Evolutionary conservation across 30 jellyfish, hydroid and myxozoan genomes (phyloP).

Genomic region (Cassiopea andromeda): DNA sequence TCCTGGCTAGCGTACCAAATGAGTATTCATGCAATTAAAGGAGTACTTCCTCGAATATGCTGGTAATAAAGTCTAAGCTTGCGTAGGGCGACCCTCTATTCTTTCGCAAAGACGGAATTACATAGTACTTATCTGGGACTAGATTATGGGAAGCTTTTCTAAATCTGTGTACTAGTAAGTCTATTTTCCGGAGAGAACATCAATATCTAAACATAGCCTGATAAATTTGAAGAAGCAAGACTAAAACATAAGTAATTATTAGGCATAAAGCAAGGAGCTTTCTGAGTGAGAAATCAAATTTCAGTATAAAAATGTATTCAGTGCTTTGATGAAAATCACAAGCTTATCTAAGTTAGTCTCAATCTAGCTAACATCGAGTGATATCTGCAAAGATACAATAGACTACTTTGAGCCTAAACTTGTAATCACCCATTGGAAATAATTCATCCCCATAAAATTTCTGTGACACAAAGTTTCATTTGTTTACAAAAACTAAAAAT

Average conservation of each 20-base stretch:
- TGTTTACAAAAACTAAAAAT: too few species aligned
- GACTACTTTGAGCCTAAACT: too few species aligned
- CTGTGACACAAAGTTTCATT: too few species aligned
- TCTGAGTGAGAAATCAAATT: too few species aligned
- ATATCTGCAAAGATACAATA: too few species aligned
- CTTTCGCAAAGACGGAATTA: conserved; percentile 1
- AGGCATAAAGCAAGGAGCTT: background rate
- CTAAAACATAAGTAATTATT: background rate
- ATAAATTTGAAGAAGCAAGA: background rate
- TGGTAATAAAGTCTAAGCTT: background rate
- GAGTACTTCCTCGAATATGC: background rate
- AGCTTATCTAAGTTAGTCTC: too few species aligned
- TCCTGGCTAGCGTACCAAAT: background rate
- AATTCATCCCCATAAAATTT: too few species aligned
- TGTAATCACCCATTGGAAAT: too few species aligned
- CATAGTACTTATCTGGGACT: background rate
- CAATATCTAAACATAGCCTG: background rate
- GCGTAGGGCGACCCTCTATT: background rate
- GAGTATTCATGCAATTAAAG: background rate
- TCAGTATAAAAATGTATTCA: too few species aligned
- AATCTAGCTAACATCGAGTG: too few species aligned
- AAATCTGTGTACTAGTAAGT: background rate
- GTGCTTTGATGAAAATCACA: too few species aligned
- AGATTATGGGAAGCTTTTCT: background rate
- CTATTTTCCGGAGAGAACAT: background rate